A percentile compares a stretch with the other conserved stretches of the same genome.
Conservation (phyloP, 2,113 vertebrate species). For the Corythoichthys haematopterus region DNA sequence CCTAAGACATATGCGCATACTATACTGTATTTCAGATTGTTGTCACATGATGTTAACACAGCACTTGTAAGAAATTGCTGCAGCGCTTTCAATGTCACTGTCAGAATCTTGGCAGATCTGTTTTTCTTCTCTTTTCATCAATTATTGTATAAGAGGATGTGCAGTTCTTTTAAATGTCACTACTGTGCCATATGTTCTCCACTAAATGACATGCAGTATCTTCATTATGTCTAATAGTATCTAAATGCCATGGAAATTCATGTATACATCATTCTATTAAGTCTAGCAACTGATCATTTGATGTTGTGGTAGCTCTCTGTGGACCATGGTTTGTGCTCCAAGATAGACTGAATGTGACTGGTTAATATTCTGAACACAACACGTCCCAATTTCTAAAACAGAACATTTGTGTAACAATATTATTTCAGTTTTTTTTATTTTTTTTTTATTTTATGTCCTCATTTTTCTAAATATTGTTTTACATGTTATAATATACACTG, state of each 20-base stretch:
- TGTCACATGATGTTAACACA: background rate
- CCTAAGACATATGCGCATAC: background rate
- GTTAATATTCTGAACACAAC: background rate
- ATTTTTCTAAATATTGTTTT: background rate
- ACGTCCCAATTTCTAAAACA: background rate
- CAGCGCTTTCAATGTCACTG: background rate
- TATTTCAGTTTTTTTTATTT: background rate
- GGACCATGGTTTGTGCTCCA: background rate
- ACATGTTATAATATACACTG: background rate
- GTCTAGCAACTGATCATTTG: background rate
- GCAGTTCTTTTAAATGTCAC: background rate
- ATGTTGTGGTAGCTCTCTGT: background rate
- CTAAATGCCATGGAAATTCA: background rate
- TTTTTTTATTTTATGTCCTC: background rate
- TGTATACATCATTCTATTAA: background rate
- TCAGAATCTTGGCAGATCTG: background rate
- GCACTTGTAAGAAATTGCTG: background rate
- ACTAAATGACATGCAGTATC: background rate
- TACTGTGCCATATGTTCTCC: background rate
- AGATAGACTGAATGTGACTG: background rate
- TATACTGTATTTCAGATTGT: background rate
- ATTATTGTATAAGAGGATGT: background rate
- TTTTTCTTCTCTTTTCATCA: background rate
- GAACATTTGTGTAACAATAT: background rate
- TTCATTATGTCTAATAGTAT: background rate